Evolutionary conservation across 2,797 vertebrate genomes (phyloP).

Genomic region (Enteromius mattozi): DNA sequence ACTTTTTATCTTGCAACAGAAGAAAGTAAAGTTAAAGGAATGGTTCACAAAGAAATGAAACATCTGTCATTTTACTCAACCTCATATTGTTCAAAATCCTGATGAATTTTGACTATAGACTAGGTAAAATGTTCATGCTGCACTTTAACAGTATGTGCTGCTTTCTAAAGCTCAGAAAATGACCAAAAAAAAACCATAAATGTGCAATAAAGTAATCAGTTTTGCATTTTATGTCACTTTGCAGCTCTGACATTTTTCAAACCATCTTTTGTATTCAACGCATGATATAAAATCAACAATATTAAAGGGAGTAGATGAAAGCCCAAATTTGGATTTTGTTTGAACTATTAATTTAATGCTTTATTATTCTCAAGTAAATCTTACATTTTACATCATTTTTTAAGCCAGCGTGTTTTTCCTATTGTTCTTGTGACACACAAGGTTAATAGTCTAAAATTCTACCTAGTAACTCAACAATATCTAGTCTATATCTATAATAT

Average conservation of each 20-base stretch:
- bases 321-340: neutral
- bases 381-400: neutral
- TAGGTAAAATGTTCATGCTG: neutral
- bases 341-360: neutral
- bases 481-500: no score
- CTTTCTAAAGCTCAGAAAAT: neutral
- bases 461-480: neutral
- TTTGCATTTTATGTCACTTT: neutral
- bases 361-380: neutral
- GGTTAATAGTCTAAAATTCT: neutral
- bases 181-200: neutral
- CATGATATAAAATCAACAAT: neutral
- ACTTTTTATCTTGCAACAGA: constrained; percentile 1
- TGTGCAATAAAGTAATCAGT: neutral
- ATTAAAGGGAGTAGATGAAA: neutral
- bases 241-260: neutral
- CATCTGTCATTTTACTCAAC: neutral
- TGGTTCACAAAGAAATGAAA: neutral
- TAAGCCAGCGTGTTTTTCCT: neutral
- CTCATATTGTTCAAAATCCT: neutral
- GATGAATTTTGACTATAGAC: neutral
- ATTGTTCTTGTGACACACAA: neutral
- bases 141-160: neutral
- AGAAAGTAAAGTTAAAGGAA: neutral
- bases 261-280: neutral